phyloP scores from a whole-genome alignment of 2,113 vertebrate species.

The Vulpes vulpes region DNA sequence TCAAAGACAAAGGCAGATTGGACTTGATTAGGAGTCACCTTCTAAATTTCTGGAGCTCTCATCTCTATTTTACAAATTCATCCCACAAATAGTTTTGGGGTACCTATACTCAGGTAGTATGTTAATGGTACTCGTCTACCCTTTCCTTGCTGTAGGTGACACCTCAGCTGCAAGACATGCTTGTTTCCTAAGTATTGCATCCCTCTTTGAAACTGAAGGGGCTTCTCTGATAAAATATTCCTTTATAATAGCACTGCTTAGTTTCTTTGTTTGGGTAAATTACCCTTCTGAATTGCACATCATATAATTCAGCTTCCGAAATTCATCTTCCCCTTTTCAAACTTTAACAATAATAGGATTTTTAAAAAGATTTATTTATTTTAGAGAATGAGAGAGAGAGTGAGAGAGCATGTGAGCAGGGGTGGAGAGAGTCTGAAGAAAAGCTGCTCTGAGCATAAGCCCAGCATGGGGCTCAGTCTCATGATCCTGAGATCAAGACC shows the following conservation, averaged over 20 bases:
- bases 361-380: not conserved
- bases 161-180: not conserved
- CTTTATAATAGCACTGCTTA: not conserved
- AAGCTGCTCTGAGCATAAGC: not conserved
- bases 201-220: not conserved
- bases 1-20: not conserved
- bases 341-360: not conserved
- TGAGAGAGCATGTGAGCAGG: not conserved
- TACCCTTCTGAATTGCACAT: not conserved
- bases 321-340: slow-evolving; percentile 3
- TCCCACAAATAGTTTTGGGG: not conserved
- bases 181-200: not conserved
- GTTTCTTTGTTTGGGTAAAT: slow-evolving; percentile 17
- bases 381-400: not conserved
- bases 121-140: not conserved
- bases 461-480: not conserved
- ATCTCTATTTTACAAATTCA: not conserved
- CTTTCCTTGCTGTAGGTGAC: not conserved
- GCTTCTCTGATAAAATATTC: not conserved
- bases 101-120: not conserved
- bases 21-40: not conserved
- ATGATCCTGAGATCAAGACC: not conserved
- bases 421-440: not conserved
- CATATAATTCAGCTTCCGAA: not conserved
- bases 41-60: not conserved